phyloP scores from a whole-genome alignment of 1,140 invertebrate genomes.

The Drosophila varians region DNA sequence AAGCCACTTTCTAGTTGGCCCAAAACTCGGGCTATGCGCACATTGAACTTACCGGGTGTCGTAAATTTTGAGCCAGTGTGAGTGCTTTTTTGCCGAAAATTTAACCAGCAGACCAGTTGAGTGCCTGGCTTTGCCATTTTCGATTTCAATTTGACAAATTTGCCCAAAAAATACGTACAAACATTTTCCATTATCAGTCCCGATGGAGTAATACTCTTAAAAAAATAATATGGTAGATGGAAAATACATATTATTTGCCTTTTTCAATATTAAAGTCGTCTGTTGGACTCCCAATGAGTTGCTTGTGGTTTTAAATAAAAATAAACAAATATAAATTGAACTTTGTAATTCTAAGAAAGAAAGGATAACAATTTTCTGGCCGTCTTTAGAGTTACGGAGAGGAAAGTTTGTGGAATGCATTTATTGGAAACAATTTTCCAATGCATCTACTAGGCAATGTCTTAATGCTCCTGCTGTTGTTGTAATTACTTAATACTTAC shows the following conservation, averaged over 20 bases:
- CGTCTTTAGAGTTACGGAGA: too few relatives aligned
- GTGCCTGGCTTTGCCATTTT: conserved; percentile 58
- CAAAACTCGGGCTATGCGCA: conserved; percentile 64
- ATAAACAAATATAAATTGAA: too few relatives aligned
- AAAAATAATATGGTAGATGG: neutral
- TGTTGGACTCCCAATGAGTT: too few relatives aligned
- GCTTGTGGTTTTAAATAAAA: too few relatives aligned
- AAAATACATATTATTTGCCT: neutral
- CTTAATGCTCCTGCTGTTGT: conserved; percentile 45
- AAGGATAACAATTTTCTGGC: neutral
- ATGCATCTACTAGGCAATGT: conserved; percentile 47
- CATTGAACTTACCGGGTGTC: conserved; percentile 64
- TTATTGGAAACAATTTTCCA: conserved; percentile 46
- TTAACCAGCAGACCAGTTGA: conserved; percentile 58
- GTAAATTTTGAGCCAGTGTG: conserved; percentile 45
- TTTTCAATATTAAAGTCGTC: too few relatives aligned
- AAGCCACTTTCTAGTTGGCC: conserved; percentile 68
- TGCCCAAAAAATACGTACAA: conserved; percentile 45
- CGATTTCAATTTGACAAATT: conserved; percentile 70
- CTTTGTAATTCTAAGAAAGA: too few relatives aligned
- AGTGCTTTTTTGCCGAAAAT: conserved; percentile 23
- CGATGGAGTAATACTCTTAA: neutral
- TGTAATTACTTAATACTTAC: conserved; percentile 76
- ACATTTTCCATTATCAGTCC: neutral
- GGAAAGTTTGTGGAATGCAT: conserved; percentile 43